Conservation (phyloP, 2,888 invertebrate genomes). For the Pteria penguin region DNA sequence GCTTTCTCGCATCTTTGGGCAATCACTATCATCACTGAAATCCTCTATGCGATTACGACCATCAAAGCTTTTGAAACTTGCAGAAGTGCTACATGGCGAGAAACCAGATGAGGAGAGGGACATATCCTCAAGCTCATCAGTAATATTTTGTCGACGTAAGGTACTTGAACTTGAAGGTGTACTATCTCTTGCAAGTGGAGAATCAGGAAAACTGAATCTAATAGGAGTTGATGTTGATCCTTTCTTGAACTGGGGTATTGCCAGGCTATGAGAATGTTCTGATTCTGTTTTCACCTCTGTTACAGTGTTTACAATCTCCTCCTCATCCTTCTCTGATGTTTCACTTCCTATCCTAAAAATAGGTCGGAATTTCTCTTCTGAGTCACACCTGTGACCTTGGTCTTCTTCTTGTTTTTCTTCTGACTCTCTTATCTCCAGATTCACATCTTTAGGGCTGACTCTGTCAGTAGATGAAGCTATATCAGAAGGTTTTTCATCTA, state of each 20-base stretch:
- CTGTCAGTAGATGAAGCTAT: neutral
- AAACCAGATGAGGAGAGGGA: constrained; percentile 68
- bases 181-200: constrained; percentile 3
- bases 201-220: constrained; percentile 6
- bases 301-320: neutral
- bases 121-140: constrained; percentile 58
- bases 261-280: constrained; percentile 11
- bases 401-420: constrained; percentile 4
- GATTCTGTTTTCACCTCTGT: constrained; percentile 21
- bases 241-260: neutral
- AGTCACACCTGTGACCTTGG: neutral
- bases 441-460: constrained; percentile 31
- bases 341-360: constrained; percentile 42
- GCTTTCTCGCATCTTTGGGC: constrained; percentile 55
- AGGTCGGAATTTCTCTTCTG: constrained; percentile 19
- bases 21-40: constrained; percentile 69
- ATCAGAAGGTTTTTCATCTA: constrained; percentile 18
- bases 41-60: constrained; percentile 61
- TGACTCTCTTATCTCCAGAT: constrained; percentile 18
- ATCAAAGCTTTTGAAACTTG: constrained; percentile 57
- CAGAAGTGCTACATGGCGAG: constrained; percentile 64
- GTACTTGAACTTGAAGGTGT: constrained; percentile 14
- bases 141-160: constrained; percentile 42
- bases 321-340: constrained; percentile 30
- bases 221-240: constrained; percentile 18